Conservation (phyloP, 2,797 vertebrate species). For the Coilia nasus region DNA sequence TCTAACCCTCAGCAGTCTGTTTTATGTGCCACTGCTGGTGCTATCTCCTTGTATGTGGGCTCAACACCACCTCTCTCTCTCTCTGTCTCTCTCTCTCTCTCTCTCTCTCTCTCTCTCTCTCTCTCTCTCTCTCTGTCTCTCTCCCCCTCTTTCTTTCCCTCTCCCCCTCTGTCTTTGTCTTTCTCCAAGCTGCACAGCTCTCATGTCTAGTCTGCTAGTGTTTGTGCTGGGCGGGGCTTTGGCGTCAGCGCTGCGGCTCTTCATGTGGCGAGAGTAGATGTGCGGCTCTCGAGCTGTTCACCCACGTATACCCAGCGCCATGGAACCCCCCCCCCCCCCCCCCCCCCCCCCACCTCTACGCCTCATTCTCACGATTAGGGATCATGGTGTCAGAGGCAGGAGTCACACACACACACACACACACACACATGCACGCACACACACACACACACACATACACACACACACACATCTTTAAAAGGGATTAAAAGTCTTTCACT, state of each 20-base stretch:
- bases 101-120: neutral
- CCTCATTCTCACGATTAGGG: slow-evolving; percentile 35
- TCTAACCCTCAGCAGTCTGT: neutral
- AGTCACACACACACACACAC: slow-evolving; percentile 57
- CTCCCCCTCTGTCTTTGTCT: neutral
- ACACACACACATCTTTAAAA: slow-evolving; percentile 49
- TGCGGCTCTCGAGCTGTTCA: neutral
- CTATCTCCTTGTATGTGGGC: slow-evolving; percentile 23
- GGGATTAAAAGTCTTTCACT: slow-evolving; percentile 17
- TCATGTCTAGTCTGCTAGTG: neutral
- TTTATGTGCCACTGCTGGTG: neutral
- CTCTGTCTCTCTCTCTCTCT: slow-evolving; percentile 8
- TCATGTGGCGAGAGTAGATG: neutral
- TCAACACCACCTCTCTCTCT: slow-evolving; percentile 15
- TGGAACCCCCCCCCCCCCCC: no score
- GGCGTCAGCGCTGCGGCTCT: neutral
- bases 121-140: neutral
- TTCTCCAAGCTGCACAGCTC: neutral
- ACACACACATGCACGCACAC: slow-evolving; percentile 37
- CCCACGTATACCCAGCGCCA: neutral
- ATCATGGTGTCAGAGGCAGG: slow-evolving; percentile 49
- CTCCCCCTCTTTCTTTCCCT: no score
- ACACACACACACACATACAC: slow-evolving; percentile 51
- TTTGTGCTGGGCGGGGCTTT: neutral
- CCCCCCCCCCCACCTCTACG: neutral